These are phyloP conservation scores for Heliconius aoede DNA, from an alignment of 2,888 invertebrate genomes.

Conservation along the genomic window DNA sequence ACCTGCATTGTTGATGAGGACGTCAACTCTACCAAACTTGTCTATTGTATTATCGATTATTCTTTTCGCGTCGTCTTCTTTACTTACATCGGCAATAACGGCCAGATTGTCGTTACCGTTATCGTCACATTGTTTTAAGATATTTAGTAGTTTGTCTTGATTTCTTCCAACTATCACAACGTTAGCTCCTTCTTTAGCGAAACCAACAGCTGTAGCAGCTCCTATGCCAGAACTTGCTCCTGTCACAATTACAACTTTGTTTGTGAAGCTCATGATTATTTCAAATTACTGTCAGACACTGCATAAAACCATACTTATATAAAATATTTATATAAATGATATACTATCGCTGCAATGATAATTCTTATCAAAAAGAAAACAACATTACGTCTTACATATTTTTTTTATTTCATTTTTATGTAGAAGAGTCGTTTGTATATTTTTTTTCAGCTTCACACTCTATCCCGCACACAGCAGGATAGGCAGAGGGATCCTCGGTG, in stretches of 20 bases:
- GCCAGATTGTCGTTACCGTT: slow-evolving; percentile 49
- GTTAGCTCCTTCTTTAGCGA: slow-evolving; percentile 55
- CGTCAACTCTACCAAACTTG: slow-evolving; percentile 57
- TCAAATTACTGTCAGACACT: neutral
- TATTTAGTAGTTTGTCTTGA: slow-evolving; percentile 51
- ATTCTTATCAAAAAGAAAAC: neutral
- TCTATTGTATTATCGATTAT: slow-evolving; percentile 54
- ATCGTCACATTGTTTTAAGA: slow-evolving; percentile 49
- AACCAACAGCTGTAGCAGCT: slow-evolving; percentile 52
- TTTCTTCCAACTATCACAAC: slow-evolving; percentile 58
- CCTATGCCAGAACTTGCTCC: slow-evolving; percentile 60
- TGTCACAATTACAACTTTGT: slow-evolving; percentile 57
- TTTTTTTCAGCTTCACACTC: too few relatives aligned
- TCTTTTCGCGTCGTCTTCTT: slow-evolving; percentile 52
- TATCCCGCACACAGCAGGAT: too few relatives aligned
- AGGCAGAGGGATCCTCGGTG: too few relatives aligned
- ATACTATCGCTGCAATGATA: neutral
- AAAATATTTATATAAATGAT: neutral
- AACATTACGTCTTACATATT: neutral
- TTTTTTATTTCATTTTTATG: too few relatives aligned
- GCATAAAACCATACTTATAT: neutral
- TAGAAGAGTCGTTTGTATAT: too few relatives aligned
- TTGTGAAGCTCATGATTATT: slow-evolving; percentile 47
- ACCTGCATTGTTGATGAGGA: slow-evolving; percentile 62
- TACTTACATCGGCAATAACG: slow-evolving; percentile 56